Base-by-base conservation (phyloP, 2,888 invertebrate species). In the Drosophila parthenogenetica region DNA sequence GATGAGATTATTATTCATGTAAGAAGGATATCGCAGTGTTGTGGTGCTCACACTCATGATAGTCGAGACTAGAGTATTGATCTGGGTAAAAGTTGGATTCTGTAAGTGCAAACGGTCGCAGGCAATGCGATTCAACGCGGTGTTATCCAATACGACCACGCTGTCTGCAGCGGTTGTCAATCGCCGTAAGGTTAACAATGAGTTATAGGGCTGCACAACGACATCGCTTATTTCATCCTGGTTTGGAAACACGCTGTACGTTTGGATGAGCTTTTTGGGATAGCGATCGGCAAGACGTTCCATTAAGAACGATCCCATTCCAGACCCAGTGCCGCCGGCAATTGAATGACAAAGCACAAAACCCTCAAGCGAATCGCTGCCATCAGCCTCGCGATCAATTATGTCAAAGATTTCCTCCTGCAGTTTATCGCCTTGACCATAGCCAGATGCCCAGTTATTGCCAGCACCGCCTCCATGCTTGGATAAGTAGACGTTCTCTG, bases 31-130 rank as follows among this genome's bases (percentile, higher is more conserved):
- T 83, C 97, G 89, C 19, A 92, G 58, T 0, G 99, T 99, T 5
- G 99, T 97, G 1, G 99, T 99, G 80, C 98, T 98, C 37, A 98
- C 98, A 29, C 98, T 98, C 99, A 99, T 99, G 61, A 99, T 99
- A 5, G 98, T 99, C 11, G 98, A 98, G 0, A 99, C 99, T 49
- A 99, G 94, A 22, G 97, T 97, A 92, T 99, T 99, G 81, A 99
- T 99, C 93, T 99, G 99, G 17, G 98, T 95, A 90, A 99, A 98
- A 5, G 97, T 97, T 0, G 99, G 99, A 92, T 98, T 99, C 91
- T 98, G 96, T 90, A 99, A 97, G 88, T 97, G 98, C 51, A 99
- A 94, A 51, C 98, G 94, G 91, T 99, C 99, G 19, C 96, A 96
- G n/a, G 98, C 98, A 83, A 98, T 98, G 64, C 97, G 94, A 93